A percentile compares a stretch with the other conserved stretches of the same genome.
Evolutionary conservation across 2,888 invertebrate genomes (phyloP).

Genomic region (Polietes domitor): DNA sequence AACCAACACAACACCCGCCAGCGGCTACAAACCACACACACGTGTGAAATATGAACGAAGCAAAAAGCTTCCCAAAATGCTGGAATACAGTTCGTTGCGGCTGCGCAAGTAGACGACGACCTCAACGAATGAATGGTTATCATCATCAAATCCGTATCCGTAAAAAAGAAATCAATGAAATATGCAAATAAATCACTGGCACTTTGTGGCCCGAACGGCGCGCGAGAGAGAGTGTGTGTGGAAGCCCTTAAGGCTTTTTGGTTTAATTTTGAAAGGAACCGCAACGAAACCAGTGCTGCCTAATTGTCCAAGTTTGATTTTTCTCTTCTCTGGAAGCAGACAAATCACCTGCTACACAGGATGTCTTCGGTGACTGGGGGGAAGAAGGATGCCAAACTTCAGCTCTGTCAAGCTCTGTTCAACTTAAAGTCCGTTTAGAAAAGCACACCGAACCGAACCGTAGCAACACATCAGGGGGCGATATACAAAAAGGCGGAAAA

Average conservation of each 20-base stretch:
- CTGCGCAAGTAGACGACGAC: constrained; percentile 27
- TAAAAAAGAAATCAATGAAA: constrained; percentile 25
- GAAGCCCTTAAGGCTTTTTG: background rate
- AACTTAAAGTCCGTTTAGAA: too few species aligned
- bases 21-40: background rate
- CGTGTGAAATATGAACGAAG: constrained; percentile 15
- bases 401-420: too few species aligned
- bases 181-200: constrained; percentile 12
- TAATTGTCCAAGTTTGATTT: background rate
- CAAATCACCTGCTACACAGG: constrained; percentile 60
- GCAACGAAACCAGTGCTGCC: too few species aligned
- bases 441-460: too few species aligned
- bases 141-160: constrained; percentile 39
- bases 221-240: background rate
- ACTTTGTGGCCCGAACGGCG: background rate
- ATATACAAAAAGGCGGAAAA: too few species aligned
- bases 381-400: too few species aligned
- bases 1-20: background rate
- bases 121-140: constrained; percentile 56
- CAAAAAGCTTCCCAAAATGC: background rate
- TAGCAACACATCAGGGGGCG: too few species aligned
- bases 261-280: too few species aligned
- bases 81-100: background rate
- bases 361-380: too few species aligned
- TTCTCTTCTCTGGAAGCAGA: constrained; percentile 44